Base-by-base conservation (phyloP, 92 coral and sea anemone genomes). In the Actinostola sp. region DNA sequence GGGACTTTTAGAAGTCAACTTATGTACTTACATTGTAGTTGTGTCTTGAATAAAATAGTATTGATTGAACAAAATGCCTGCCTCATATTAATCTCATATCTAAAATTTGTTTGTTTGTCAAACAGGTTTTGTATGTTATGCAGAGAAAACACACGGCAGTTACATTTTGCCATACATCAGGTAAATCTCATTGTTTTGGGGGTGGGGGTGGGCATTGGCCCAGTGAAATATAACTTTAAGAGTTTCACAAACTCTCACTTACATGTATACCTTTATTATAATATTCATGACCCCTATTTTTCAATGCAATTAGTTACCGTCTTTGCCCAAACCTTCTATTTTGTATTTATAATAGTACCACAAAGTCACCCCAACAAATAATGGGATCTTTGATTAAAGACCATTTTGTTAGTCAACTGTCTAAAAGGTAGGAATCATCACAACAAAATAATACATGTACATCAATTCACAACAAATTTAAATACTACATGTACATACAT, bases 111-210 rank as follows among this genome's bases (percentile, higher is more conserved):
- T n/a, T 52, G 3, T 78, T 34, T 14, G 3, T 45, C 19, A 48
- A 16, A 20, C 54, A 91, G 99, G 99, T 3, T 95, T 97, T 97
- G 89, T 95, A 0, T 95, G 99, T 73, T 95, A 95, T 78, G 99
- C 99, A 52, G 99, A 95, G 84, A 95, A 95, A 70, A 95, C 99
- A 46, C 99, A 95, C 66, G 99, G 99, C 17, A 87, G 89, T 50
- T 95, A 88, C 57, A 78, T 95, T 41, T 68, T 95, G 46, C 99
- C 99, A 17, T 95, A 85, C 63, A 91, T 95, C 31, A 95, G 97
- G 97, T 91, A 68, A 23, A 19, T 3, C 16, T 25, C 25, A 13
- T 32, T 28, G 17, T n/a, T n/a, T n/a, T n/a, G n/a, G n/a, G n/a
- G n/a, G n/a, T n/a, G n/a, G n/a, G n/a, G n/a, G n/a, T n/a, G 13